phyloP scores from a whole-genome alignment of 2,797 vertebrate genomes.

The Lutjanus campechanus region DNA sequence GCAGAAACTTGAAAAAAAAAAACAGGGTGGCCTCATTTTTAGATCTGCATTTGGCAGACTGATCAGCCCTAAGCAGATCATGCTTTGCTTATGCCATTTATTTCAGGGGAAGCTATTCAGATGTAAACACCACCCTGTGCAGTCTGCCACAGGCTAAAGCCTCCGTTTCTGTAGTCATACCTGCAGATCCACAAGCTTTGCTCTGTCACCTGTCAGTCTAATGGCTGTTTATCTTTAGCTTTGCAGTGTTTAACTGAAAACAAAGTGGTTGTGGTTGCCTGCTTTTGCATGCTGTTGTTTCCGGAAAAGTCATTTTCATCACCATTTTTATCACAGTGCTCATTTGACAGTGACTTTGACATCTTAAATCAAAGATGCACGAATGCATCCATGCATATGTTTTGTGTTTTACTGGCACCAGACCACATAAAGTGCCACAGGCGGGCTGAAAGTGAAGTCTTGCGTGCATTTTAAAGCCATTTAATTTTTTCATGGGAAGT shows the following conservation, averaged over 20 bases:
- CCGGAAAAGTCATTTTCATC: background rate
- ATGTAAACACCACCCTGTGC: constrained; percentile 19
- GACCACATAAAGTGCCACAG: background rate
- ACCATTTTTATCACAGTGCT: constrained; percentile 7
- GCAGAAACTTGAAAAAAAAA: constrained; percentile 25
- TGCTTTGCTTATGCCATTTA: constrained; percentile 31
- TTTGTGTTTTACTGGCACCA: constrained; percentile 8
- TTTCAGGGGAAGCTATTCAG: constrained; percentile 36
- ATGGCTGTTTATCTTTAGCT: constrained; percentile 2
- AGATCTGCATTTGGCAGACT: constrained; percentile 43
- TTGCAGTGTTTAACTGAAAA: constrained; percentile 8
- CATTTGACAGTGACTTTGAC: constrained; percentile 11
- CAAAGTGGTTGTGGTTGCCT: constrained; percentile 13
- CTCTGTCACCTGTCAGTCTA: constrained; percentile 8
- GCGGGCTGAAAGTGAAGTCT: constrained; percentile 3
- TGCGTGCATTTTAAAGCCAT: constrained; percentile 17
- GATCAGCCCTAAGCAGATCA: constrained; percentile 51
- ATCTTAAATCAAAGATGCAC: background rate
- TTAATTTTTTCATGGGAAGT: constrained; percentile 24
- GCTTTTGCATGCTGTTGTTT: background rate
- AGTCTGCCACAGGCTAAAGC: constrained; percentile 2
- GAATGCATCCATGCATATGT: background rate
- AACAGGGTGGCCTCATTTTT: constrained; percentile 43
- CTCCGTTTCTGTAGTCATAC: constrained; percentile 16
- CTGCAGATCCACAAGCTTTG: constrained; percentile 17